Evolutionary conservation across 2,888 invertebrate genomes (phyloP).

Genomic region (Protophormia terraenovae): DNA sequence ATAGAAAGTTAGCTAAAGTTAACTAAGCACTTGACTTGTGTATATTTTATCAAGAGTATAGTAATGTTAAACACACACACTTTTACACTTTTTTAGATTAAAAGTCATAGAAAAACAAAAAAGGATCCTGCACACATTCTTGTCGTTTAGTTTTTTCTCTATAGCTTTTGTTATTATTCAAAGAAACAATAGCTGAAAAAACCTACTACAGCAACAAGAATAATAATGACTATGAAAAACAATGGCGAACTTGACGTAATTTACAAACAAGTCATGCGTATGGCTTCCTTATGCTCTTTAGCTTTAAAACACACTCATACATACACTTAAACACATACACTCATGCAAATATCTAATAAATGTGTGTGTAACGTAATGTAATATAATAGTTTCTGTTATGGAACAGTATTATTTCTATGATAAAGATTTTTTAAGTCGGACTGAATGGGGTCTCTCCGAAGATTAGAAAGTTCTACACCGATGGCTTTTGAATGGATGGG

Average conservation of each 20-base stretch:
- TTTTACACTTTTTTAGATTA: background rate
- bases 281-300: slow-evolving; percentile 57
- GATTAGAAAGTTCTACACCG: too few species aligned
- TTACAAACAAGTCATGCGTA: slow-evolving; percentile 67
- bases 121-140: slow-evolving; percentile 42
- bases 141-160: background rate
- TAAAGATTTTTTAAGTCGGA: background rate
- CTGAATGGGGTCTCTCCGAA: background rate
- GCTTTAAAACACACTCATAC: background rate
- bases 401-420: background rate
- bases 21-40: slow-evolving; percentile 62
- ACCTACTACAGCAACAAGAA: slow-evolving; percentile 35
- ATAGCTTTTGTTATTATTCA: background rate
- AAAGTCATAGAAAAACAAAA: too few species aligned
- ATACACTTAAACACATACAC: background rate
- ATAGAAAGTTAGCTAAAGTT: slow-evolving; percentile 40
- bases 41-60: slow-evolving; percentile 13
- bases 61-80: background rate
- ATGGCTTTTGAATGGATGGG: too few species aligned
- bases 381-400: slow-evolving; percentile 1
- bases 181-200: slow-evolving; percentile 47
- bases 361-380: background rate
- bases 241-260: slow-evolving; percentile 67
- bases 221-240: slow-evolving; percentile 28
- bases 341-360: slow-evolving; percentile 10